Percentiles rank a stretch among this genome's conserved stretches.
phyloP scores from a whole-genome alignment of 1,140 invertebrate species.

The Lepidurus couesii region DNA sequence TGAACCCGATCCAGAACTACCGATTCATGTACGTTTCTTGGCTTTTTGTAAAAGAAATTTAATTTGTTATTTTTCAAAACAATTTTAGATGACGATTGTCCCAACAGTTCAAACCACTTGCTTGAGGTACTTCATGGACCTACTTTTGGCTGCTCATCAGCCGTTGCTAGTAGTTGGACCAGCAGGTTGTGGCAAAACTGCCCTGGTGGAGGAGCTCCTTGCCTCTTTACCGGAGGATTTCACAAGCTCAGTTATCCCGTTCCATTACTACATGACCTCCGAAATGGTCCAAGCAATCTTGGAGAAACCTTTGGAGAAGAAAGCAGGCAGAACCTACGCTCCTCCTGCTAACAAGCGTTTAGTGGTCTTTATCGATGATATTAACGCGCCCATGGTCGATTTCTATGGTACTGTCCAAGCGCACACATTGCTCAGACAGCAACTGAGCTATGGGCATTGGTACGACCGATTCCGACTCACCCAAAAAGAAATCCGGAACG shows the following conservation, averaged over 20 bases:
- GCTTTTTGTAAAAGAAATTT: not conserved
- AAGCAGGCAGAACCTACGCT: conserved; percentile 90
- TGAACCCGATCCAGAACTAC: conserved; percentile 83
- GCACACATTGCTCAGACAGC: conserved; percentile 89
- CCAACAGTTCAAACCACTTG: conserved; percentile 88
- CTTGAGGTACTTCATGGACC: conserved; percentile 80
- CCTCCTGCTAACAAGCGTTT: conserved; percentile 89
- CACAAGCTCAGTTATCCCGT: conserved; percentile 83
- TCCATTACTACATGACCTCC: conserved; percentile 94
- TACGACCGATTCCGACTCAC: conserved; percentile 84
- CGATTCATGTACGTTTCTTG: conserved; percentile 63
- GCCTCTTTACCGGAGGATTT: conserved; percentile 73
- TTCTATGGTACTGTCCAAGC: conserved; percentile 91
- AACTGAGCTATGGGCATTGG: conserved; percentile 94
- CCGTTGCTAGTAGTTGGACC: conserved; percentile 73
- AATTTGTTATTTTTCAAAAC: not conserved
- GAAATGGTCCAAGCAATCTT: conserved; percentile 93
- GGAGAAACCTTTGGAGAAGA: conserved; percentile 94
- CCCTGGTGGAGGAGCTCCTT: conserved; percentile 80
- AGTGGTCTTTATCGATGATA: conserved; percentile 95
- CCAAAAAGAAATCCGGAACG: conserved; percentile 92
- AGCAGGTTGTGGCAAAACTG: conserved; percentile 86
- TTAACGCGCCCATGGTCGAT: conserved; percentile 98
- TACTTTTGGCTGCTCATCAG: conserved; percentile 77
- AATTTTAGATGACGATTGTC: conserved; percentile 70